A percentile compares a stretch with the other conserved stretches of the same genome.
phyloP scores from a whole-genome alignment of 2,113 vertebrate genomes.

The Cyanoramphus novaezelandiae region DNA sequence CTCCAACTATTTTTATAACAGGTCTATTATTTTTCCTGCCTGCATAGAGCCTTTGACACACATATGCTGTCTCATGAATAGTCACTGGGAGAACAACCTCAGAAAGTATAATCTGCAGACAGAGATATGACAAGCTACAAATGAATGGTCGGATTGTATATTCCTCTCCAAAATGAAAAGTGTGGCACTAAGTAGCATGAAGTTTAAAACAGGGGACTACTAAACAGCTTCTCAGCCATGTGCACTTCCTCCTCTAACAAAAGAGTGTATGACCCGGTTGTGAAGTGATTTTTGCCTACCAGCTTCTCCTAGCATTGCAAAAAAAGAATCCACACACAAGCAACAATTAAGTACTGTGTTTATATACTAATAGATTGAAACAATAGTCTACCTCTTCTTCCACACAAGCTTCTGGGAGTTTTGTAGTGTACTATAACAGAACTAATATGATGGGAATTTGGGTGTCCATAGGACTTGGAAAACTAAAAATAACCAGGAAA shows the following conservation, averaged over 20 bases:
- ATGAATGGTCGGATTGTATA: neutral
- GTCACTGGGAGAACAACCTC: neutral
- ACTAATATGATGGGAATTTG: neutral
- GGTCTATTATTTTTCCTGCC: neutral
- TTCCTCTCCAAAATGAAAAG: neutral
- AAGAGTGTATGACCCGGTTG: accelerated
- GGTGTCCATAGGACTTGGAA: neutral
- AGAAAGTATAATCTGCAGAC: neutral
- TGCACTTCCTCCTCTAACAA: neutral
- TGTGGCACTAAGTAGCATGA: neutral
- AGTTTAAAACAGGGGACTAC: neutral
- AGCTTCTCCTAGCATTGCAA: neutral
- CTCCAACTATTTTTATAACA: neutral
- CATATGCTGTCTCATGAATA: accelerated
- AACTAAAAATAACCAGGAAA: neutral
- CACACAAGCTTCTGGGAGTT: neutral
- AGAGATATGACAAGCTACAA: neutral
- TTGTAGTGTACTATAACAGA: neutral
- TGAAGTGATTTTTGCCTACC: neutral
- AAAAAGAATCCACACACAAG: neutral
- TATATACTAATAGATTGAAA: neutral
- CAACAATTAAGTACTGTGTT: neutral
- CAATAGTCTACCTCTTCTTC: neutral
- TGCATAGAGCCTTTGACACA: neutral
- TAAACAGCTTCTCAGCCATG: neutral